Evolutionary conservation across 1,140 invertebrate genomes (phyloP).

Genomic region (Drosophila miranda): DNA sequence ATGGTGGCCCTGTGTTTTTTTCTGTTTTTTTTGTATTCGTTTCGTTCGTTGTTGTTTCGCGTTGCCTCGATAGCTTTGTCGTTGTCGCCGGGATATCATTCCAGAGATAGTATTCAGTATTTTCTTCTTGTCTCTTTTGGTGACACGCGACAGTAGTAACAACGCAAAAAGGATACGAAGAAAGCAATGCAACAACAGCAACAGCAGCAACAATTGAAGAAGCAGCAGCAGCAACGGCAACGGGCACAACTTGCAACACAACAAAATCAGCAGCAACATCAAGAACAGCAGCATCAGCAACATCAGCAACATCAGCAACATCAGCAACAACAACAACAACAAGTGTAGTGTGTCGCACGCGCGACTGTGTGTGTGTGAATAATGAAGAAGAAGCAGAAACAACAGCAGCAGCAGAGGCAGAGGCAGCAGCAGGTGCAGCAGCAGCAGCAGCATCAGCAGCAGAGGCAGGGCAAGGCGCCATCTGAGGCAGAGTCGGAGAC

Average conservation of each 20-base stretch:
- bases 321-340: constrained; percentile 42
- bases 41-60: no score
- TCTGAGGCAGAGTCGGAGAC: constrained; percentile 51
- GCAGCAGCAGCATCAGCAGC: constrained; percentile 38
- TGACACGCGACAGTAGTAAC: neutral
- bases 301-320: constrained; percentile 7
- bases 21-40: constrained; percentile 14
- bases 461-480: constrained; percentile 42
- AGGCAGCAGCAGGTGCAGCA: constrained; percentile 37
- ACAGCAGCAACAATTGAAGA: constrained; percentile 14
- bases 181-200: constrained; percentile 47
- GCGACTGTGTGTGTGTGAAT: constrained; percentile 65
- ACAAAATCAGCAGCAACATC: constrained; percentile 6
- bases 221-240: constrained; percentile 6
- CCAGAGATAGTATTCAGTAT: constrained; percentile 4
- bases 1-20: neutral
- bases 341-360: constrained; percentile 62
- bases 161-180: constrained; percentile 7
- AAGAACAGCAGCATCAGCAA: constrained; percentile 7
- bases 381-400: constrained; percentile 76
- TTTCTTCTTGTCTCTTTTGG: neutral
- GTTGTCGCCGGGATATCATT: neutral
- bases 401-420: constrained; percentile 61
- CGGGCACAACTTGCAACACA: constrained; percentile 1
- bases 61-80: no score